Evolutionary conservation across 2,888 invertebrate genomes (phyloP), one percentile per base, ranked within the genome.

Genomic region (Odiellus spinosus): DNA sequence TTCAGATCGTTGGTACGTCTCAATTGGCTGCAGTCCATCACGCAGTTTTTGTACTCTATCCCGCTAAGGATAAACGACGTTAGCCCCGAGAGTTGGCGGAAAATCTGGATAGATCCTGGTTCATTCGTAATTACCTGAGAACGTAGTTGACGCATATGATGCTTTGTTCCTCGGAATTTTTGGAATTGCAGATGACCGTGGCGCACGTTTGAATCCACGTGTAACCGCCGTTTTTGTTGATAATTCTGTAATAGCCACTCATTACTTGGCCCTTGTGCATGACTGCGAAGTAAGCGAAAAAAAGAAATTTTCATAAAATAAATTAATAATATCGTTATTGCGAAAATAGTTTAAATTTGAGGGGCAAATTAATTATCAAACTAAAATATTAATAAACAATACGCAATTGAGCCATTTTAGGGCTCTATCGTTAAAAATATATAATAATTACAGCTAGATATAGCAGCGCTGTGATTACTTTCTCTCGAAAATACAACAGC

Each of bases 171-270:
- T 95, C 93, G 3, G 53, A 48, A 35, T 50, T 52, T 42, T 93
- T 95, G 45, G 85, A 81, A 63, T 82, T 90, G 70, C 88, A 91
- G 48, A 95, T 85, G 39, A 93, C 87, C 0, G 93, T 95, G 50
- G 93, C 93, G 66, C 93, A 95, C 1, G 88, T 90, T 69, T 93
- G 93, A 61, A 95, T 70, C 93, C 93, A 95, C 45, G 90, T 87
- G 70, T 82, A 95, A 33, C 95, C 95, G 5, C 93, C 93, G 57
- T 78, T 81, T 66, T 91, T 91, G 71, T 91, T 93, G 82, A 95
- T 87, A 62, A 95, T 70, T 60, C 93, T 78, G 69, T 87, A 91
- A 71, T 93, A 95, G 67, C 88, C 87, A 14, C 91, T 91, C 65
- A 93, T 72, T 49, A 93, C 90, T 71, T 95, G 95, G 14, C 95